Evolutionary conservation across 2,113 vertebrate genomes (phyloP), one percentile per base, ranked within the genome.

Genomic region (Albula goreensis): DNA sequence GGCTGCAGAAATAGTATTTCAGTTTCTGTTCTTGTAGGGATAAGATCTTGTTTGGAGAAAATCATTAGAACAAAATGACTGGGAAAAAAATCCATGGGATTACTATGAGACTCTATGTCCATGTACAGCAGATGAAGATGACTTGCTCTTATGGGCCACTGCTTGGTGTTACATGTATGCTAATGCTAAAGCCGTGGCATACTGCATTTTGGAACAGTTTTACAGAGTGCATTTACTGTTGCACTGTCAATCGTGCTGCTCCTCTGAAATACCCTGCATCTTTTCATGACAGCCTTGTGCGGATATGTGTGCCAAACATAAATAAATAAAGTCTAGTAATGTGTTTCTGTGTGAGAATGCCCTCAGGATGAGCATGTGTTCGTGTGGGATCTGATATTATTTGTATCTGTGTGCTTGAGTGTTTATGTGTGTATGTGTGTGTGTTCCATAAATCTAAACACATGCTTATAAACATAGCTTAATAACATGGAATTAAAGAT

Each of bases 301-400:
- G 10, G 10, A 8, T n/a, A 9, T 25, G 22, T 31, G 10, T 74
- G n/a, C 60, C 60, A 66, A 74, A 70, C n/a, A 74, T 74, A 31
- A 25, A 74, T 25, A 70, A n/a, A 70, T 70, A 70, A 70, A 70
- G 12, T 56, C 2, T 74, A 74, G 31, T 25, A 25, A 74, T n/a
- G 48, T 51, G 51, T 52, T 81, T 5, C 50, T 31, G 91, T 92
- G 92, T 91, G 90, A 93, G 92, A 85, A 91, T 87, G 90, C 89
- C 60, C 89, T 93, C 91, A 90, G 88, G 83, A 89, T 86, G 89
- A 92, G 91, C 92, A 93, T 93, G 93, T 93, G 94, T 93, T 93
- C 91, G 89, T 90, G 91, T 92, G 91, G 90, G 90, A 92, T 93
- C 92, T 92, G 92, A 91, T 92, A 93, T 92, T 94, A 93, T 90